Base-by-base conservation (phyloP, 2,888 invertebrate species). In the Tetrapedia diversipes region DNA sequence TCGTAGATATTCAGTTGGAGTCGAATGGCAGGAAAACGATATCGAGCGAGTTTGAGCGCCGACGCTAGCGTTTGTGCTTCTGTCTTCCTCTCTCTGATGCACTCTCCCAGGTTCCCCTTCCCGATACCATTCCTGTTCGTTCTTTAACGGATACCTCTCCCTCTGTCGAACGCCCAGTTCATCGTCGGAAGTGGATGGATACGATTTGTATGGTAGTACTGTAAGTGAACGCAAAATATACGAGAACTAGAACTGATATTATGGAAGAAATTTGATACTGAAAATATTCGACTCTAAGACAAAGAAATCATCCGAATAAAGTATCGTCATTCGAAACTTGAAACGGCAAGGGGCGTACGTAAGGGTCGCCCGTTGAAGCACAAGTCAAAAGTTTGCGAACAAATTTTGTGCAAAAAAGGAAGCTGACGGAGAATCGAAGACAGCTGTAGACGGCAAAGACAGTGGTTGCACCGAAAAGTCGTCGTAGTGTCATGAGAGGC, bases 401-500 rank as follows among this genome's bases (percentile, higher is more conserved):
- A 43, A 69, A 57, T 59, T 64, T 60, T 53, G 64, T 53, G 65
- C 47, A 60, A 43, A 45, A 56, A 63, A 22, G n/a, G 47, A 49
- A 67, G 53, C 57, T 54, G 53, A 67, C 71, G 72, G 59, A 49
- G 64, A 54, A 41, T 39, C 34, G 78, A 84, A 81, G 83, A 85
- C 80, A 84, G 80, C 64, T 71, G 74, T 47, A 74, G 75, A 68
- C 69, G 68, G 74, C 69, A 73, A 71, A 80, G 80, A 79, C 86
- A 87, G 89, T 88, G 88, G 86, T 88, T 81, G 79, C 84, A 86
- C 83, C 85, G 88, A 87, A 87, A 85, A 90, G 89, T 89, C 86
- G 90, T 86, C 87, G 85, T 90, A 83, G 91, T 91, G 91, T 91
- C 91, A 91, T 91, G 91, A 91, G 91, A 91, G 91, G 91, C 91